These are phyloP conservation scores for Anthonomus grandis DNA, from an alignment of 1,140 invertebrate species.

Conservation along the genomic window DNA sequence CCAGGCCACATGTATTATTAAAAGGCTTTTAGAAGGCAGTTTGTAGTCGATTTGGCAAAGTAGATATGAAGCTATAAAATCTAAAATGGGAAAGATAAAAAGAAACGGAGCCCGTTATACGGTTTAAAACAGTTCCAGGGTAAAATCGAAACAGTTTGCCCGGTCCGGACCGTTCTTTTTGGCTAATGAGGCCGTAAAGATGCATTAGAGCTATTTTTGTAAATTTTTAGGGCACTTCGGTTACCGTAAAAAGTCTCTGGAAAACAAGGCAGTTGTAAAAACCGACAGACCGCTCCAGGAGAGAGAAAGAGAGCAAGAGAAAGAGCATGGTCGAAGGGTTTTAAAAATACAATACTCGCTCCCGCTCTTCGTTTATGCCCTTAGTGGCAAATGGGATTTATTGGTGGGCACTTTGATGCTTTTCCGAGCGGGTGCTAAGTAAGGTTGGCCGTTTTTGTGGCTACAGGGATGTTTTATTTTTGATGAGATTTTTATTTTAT, in stretches of 20 bases:
- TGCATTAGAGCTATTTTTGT: constrained; percentile 37
- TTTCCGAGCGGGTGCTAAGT: too few relatives aligned
- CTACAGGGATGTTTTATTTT: too few relatives aligned
- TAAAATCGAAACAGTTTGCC: constrained; percentile 26
- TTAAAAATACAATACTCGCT: too few relatives aligned
- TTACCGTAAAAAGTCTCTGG: constrained; percentile 27
- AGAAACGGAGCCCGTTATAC: constrained; percentile 27
- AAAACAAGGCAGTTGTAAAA: constrained; percentile 30
- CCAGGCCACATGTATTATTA: constrained; percentile 39
- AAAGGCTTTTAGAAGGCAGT: constrained; percentile 29
- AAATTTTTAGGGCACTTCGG: constrained; percentile 33
- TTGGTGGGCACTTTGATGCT: too few relatives aligned
- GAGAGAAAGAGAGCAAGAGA: too few relatives aligned
- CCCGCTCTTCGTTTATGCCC: too few relatives aligned
- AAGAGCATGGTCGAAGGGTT: too few relatives aligned
- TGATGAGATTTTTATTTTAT: too few relatives aligned
- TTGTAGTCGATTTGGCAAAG: constrained; percentile 34
- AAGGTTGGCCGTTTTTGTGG: too few relatives aligned
- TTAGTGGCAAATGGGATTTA: too few relatives aligned
- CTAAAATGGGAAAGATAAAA: constrained; percentile 32
- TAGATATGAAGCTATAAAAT: constrained; percentile 33
- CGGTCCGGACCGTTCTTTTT: constrained; percentile 30
- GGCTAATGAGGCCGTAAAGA: constrained; percentile 34
- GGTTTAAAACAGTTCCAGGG: constrained; percentile 33
- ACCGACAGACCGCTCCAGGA: constrained; percentile 23